Percentiles rank a stretch among this genome's conserved stretches.
Conservation (phyloP, 2,797 vertebrate species). For the Zenarchopterus dispar region DNA sequence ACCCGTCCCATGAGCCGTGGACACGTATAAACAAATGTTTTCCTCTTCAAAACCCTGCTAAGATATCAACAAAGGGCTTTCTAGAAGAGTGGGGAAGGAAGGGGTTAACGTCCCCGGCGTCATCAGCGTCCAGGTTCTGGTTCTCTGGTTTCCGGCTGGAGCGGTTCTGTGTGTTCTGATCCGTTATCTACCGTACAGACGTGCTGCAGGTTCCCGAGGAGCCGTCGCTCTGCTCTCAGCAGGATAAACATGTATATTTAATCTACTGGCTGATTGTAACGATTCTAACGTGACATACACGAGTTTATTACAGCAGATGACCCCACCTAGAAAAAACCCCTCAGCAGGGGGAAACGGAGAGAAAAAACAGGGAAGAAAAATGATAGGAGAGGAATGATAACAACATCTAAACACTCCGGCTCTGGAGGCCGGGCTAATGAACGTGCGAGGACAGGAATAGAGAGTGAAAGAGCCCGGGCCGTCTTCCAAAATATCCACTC, state of each 20-base stretch:
- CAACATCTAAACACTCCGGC: conserved; percentile 80
- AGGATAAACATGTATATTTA: conserved; percentile 64
- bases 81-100: no score
- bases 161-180: no score
- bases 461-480: conserved; percentile 75
- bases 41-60: no score
- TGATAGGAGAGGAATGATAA: conserved; percentile 77
- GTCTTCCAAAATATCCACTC: conserved; percentile 88
- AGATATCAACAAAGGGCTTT: no score
- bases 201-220: conserved; percentile 28
- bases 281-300: conserved; percentile 54
- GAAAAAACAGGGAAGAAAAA: conserved; percentile 67
- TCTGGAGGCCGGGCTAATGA: conserved; percentile 86
- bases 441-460: conserved; percentile 85
- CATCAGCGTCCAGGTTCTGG: no score
- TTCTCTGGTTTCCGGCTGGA: no score
- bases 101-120: no score
- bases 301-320: conserved; percentile 67
- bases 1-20: no score
- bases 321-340: conserved; percentile 58
- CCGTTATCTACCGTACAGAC: conserved; percentile 9
- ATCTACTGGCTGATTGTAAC: conserved; percentile 51
- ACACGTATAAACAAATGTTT: no score
- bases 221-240: conserved; percentile 34
- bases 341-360: conserved; percentile 40